Conservation (phyloP, 64 coral and sea anemone genomes). For the Actinia equina region DNA sequence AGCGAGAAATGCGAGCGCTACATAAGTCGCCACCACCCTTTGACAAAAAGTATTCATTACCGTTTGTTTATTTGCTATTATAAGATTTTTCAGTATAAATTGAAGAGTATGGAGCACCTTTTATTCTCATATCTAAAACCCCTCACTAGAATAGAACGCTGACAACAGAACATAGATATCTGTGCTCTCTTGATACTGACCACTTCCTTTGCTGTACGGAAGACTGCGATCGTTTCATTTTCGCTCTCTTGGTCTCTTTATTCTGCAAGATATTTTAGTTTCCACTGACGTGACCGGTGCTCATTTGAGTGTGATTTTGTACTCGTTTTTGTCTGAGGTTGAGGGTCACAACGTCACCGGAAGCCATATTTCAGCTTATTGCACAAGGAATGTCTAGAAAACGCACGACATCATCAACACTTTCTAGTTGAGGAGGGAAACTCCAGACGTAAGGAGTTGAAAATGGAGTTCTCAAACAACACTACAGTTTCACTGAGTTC, state of each 20-base stretch:
- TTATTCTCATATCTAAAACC: too few relatives aligned
- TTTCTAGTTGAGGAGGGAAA: neutral
- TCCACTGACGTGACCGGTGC: neutral
- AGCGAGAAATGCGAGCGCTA: too few relatives aligned
- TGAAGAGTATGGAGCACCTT: too few relatives aligned
- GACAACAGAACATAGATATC: too few relatives aligned
- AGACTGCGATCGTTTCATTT: neutral
- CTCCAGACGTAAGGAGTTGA: neutral
- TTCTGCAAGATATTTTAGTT: neutral
- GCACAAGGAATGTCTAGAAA: neutral
- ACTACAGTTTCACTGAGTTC: neutral
- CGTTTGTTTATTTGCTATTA: too few relatives aligned
- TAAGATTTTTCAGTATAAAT: too few relatives aligned
- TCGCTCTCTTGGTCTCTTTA: neutral
- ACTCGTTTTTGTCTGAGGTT: neutral
- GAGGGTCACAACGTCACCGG: neutral
- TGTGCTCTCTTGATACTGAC: neutral
- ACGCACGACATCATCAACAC: neutral
- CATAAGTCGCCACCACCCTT: too few relatives aligned
- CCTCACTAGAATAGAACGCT: too few relatives aligned
- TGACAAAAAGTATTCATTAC: too few relatives aligned
- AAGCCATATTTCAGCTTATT: neutral
- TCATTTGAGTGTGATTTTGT: neutral
- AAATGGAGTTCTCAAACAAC: conserved; percentile 7
- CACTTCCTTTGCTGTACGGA: neutral